phyloP scores from a whole-genome alignment of 2,113 vertebrate species.

The Vireo altiloquus region DNA sequence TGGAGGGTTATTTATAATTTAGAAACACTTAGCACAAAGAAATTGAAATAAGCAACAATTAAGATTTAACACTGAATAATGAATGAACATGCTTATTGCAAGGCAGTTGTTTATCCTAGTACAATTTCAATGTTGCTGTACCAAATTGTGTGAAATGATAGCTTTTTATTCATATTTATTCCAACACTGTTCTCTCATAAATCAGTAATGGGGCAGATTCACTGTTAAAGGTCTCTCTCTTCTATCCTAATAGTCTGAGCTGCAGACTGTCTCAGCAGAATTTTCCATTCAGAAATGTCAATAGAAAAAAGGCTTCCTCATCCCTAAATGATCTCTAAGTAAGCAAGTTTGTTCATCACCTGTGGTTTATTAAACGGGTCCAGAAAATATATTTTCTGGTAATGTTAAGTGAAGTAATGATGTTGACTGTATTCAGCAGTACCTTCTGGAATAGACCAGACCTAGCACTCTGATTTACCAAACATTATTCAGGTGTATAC shows the following conservation, averaged over 20 bases:
- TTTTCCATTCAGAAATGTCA: constrained; percentile 6
- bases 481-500: not conserved
- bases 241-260: not conserved
- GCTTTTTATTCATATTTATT: constrained; percentile 1
- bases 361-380: constrained; percentile 1
- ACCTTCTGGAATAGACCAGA: not conserved
- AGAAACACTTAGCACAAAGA: constrained; percentile 58
- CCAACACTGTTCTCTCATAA: constrained; percentile 17
- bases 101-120: constrained; percentile 8
- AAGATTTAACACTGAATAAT: constrained; percentile 56
- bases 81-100: constrained; percentile 12
- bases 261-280: not conserved
- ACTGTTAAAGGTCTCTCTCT: not conserved
- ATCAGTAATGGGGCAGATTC: not conserved
- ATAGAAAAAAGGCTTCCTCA: constrained; percentile 8
- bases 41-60: constrained; percentile 41
- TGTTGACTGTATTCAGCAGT: not conserved
- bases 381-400: not conserved
- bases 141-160: constrained; percentile 4
- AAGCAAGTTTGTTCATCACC: not conserved
- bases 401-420: not conserved
- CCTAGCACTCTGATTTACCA: not conserved
- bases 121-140: not conserved
- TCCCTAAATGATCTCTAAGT: not conserved
- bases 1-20: constrained; percentile 54